Conservation (phyloP, 2,888 invertebrate genomes). For the Pheosia tremula region DNA sequence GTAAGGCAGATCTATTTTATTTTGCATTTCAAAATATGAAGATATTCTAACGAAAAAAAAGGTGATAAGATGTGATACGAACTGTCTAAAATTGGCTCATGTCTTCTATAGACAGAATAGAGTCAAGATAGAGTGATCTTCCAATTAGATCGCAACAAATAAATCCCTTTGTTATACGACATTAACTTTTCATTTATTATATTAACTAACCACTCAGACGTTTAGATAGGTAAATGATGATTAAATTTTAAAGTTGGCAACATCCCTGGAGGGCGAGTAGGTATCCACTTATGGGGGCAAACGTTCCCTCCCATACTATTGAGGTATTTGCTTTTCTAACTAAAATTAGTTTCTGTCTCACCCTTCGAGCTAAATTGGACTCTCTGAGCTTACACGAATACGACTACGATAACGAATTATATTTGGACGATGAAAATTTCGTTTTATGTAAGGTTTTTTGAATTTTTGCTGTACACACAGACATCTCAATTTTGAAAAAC, state of each 20-base stretch:
- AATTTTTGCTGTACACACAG: constrained; percentile 8
- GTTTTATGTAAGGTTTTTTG: constrained; percentile 7
- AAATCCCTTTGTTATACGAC: background rate
- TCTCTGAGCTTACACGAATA: constrained; percentile 38
- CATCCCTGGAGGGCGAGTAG: constrained; percentile 21
- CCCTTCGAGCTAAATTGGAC: constrained; percentile 69
- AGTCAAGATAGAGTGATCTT: background rate
- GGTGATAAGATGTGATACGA: no score
- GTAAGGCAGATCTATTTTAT: no score
- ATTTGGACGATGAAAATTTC: background rate
- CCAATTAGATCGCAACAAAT: background rate
- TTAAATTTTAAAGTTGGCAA: constrained; percentile 53
- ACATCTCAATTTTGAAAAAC: background rate
- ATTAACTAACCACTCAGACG: constrained; percentile 13
- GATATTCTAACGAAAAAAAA: no score
- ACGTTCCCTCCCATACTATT: constrained; percentile 44
- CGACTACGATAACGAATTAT: constrained; percentile 1
- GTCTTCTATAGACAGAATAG: no score
- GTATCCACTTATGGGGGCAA: constrained; percentile 42
- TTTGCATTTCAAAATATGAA: no score
- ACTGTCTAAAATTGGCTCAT: no score
- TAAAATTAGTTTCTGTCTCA: constrained; percentile 72
- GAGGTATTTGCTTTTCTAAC: constrained; percentile 63
- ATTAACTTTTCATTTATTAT: constrained; percentile 6
- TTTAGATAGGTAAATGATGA: constrained; percentile 41